Evolutionary conservation across 1,140 invertebrate genomes (phyloP), one percentile per base, ranked within the genome.

Genomic region (Heliconius nattereri): DNA sequence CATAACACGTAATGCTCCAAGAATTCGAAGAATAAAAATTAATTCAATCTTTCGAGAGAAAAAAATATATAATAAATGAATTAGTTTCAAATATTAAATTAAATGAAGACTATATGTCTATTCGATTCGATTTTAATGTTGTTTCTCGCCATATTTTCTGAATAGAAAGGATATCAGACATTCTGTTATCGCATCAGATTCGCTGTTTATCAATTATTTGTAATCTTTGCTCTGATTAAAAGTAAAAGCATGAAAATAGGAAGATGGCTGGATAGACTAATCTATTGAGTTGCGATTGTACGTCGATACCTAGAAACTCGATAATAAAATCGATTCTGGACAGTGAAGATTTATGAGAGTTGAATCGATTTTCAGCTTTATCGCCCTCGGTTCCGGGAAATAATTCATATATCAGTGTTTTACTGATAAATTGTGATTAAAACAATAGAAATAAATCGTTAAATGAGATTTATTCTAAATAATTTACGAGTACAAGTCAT

Each of bases 261-360:
- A 76, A 78, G 80, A 81, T 81, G 57, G 79, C 84, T 70, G 81
- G 80, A 78, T 81, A 79, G 78, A 82, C 57, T 84, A 73, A 76
- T 87, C 85, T 71, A 83, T 83, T 79, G 82, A 83, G 78, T 79
- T 74, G 35, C 75, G 82, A 83, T 83, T 78, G 81, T 78, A 80
- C 52, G 45, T 57, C 80, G 75, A 66, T 40, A 78, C 74, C 78
- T 80, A 80, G 71, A 40, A 71, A 73, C 71, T 79, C 78, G 79
- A 81, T 81, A 81, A 72, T 81, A 81, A 81, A 83, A 83, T 81
- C 79, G 74, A 81, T 82, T 82, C 78, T n/a, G 71, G 81, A 77
- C 81, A 79, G 45, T 45, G 74, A 79, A 29, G 75, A 82, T 82
- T 79, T 82, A 82, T 72, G 78, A 77, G 45, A 20, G 71, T 70